A percentile compares a stretch with the other conserved stretches of the same genome.
These are phyloP conservation scores for Caprella mutica DNA, from an alignment of 2,888 invertebrate genomes.

Conservation along the genomic window DNA sequence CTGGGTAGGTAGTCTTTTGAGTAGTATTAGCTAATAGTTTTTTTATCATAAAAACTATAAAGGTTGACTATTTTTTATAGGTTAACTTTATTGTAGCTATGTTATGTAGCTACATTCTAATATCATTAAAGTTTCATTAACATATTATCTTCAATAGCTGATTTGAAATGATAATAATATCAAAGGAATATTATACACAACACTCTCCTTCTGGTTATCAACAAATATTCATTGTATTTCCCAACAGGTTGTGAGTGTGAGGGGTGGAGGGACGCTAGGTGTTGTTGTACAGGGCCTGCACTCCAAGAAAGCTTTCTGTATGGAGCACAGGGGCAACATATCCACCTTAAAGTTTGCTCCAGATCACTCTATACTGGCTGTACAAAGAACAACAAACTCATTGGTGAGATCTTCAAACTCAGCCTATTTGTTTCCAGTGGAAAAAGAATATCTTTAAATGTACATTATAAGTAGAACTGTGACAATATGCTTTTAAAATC, in stretches of 20 bases:
- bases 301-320: constrained; percentile 58
- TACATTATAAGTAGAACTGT: too few species aligned
- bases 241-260: constrained; percentile 73
- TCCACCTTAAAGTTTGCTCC: constrained; percentile 88
- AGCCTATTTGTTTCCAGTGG: too few species aligned
- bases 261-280: constrained; percentile 87
- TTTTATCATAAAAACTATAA: too few species aligned
- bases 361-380: constrained; percentile 73
- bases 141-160: background rate
- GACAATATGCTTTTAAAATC: too few species aligned
- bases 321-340: constrained; percentile 82
- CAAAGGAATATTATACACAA: background rate
- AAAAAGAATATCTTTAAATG: too few species aligned
- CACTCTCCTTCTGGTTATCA: background rate
- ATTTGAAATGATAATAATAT: background rate
- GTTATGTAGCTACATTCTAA: too few species aligned
- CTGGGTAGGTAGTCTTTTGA: too few species aligned
- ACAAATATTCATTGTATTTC: constrained; percentile 12
- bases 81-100: too few species aligned
- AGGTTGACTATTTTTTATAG: too few species aligned
- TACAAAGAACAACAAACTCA: constrained; percentile 70
- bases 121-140: too few species aligned
- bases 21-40: too few species aligned
- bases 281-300: constrained; percentile 77
- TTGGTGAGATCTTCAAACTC: too few species aligned